Evolutionary conservation across 1,140 invertebrate genomes (phyloP).

Genomic region (Macrocentrus cingulum): DNA sequence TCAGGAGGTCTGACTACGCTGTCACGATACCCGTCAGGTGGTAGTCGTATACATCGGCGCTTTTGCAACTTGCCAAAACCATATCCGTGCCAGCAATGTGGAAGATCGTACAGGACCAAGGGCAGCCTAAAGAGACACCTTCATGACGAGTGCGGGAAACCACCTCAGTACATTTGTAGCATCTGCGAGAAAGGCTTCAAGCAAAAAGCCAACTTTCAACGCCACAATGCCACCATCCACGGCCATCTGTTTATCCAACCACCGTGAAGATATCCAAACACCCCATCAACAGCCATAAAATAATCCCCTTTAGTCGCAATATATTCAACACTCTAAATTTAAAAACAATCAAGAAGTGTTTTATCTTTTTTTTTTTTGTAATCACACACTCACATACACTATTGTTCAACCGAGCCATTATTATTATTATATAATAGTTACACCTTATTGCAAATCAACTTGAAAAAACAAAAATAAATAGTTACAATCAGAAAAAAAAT

Average conservation of each 20-base stretch:
- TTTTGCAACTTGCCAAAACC: constrained; percentile 18
- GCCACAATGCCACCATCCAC: constrained; percentile 43
- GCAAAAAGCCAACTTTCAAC: constrained; percentile 43
- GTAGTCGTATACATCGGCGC: constrained; percentile 11
- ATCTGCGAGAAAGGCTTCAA: constrained; percentile 45
- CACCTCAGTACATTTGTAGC: constrained; percentile 39
- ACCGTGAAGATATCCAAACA: constrained; percentile 18
- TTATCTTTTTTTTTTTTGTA: no score
- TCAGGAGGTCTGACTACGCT: constrained; percentile 28
- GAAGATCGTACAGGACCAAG: constrained; percentile 61
- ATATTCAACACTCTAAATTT: no score
- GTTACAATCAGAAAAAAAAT: no score
- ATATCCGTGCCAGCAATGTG: constrained; percentile 63
- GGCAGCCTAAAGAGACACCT: constrained; percentile 45
- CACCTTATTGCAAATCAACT: no score
- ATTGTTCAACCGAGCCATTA: no score
- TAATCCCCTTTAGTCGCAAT: not conserved
- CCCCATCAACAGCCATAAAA: not conserved
- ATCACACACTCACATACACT: no score
- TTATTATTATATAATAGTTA: no score
- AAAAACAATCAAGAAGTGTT: no score
- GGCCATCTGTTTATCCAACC: constrained; percentile 26
- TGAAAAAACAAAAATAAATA: no score
- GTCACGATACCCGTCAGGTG: constrained; percentile 1
- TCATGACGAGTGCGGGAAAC: constrained; percentile 43